These are phyloP conservation scores for Frankliniella fusca DNA, from an alignment of 2,888 invertebrate genomes.

Conservation along the genomic window DNA sequence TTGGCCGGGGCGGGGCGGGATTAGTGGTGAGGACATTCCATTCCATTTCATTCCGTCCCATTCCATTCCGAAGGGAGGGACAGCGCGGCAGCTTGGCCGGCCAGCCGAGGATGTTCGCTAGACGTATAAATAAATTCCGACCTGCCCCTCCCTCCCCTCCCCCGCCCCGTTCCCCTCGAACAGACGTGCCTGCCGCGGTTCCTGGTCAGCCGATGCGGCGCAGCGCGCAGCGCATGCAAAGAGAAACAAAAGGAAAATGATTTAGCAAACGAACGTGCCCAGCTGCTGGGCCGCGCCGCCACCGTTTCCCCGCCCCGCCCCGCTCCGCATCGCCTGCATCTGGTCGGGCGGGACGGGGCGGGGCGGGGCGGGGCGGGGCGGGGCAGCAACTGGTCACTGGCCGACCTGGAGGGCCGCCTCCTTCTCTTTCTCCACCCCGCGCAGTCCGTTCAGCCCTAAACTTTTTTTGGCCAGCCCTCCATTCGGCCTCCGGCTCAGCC, in stretches of 20 bases:
- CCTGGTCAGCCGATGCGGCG: background rate
- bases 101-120: background rate
- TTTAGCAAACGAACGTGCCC: constrained; percentile 7
- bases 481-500: background rate
- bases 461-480: too few species aligned
- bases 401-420: too few species aligned
- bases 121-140: constrained; percentile 11
- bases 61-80: background rate
- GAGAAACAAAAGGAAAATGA: constrained; percentile 25
- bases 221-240: constrained; percentile 6
- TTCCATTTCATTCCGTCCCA: background rate
- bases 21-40: background rate
- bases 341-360: background rate
- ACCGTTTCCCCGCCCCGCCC: background rate
- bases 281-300: background rate
- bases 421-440: too few species aligned
- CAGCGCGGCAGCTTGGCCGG: background rate
- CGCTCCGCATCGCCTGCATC: background rate
- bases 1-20: background rate
- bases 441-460: too few species aligned
- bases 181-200: background rate
- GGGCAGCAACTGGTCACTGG: too few species aligned
- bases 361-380: too few species aligned
- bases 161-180: background rate
- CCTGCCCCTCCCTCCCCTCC: background rate